These are phyloP conservation scores for Actinernus sp. DNA, from an alignment of 92 coral and sea anemone species.

Conservation along the genomic window DNA sequence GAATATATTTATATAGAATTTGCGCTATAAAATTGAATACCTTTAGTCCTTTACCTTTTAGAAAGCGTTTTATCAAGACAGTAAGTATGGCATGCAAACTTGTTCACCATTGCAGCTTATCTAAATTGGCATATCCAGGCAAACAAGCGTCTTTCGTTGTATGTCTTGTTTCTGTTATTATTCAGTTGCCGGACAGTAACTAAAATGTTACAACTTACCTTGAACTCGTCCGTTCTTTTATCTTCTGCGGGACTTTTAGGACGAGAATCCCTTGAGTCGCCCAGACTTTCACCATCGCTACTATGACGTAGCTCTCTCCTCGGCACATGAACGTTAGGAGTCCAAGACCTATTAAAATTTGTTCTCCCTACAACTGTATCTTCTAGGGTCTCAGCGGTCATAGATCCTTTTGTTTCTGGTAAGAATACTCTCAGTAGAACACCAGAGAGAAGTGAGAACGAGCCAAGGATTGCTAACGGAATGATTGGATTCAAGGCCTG, in stretches of 20 bases:
- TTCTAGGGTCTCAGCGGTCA: conserved; percentile 53
- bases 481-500: conserved; percentile 52
- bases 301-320: not conserved
- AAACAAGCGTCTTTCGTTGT: no score
- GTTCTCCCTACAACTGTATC: conserved; percentile 33
- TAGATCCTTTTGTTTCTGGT: conserved; percentile 78
- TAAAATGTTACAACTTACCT: no score
- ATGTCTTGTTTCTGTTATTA: no score
- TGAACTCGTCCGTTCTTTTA: not conserved
- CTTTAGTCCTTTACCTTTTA: no score
- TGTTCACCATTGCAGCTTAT: no score
- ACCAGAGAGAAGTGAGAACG: conserved; percentile 55
- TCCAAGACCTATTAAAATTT: conserved; percentile 24
- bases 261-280: not conserved
- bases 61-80: no score
- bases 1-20: no score
- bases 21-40: no score
- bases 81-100: no score
- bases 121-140: no score
- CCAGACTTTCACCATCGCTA: not conserved
- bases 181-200: no score
- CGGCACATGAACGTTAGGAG: conserved; percentile 31
- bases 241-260: not conserved
- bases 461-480: conserved; percentile 80
- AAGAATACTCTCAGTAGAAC: conserved; percentile 52